These are phyloP conservation scores for Tenebrio molitor DNA, from an alignment of 1,140 invertebrate genomes.

Conservation along the genomic window DNA sequence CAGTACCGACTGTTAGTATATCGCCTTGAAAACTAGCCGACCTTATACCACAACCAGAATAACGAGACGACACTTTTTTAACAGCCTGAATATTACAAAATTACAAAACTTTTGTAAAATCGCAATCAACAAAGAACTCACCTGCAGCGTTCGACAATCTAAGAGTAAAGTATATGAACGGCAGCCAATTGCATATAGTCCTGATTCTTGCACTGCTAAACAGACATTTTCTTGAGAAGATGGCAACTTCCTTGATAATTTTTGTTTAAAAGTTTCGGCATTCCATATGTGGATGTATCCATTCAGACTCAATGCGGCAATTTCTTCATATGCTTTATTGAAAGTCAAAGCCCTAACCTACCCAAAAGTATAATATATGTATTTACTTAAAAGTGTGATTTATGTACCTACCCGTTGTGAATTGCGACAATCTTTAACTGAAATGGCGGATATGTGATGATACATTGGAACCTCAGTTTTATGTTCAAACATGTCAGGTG, in stretches of 20 bases:
- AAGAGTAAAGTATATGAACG: constrained; percentile 92
- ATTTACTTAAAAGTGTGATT: too few species aligned
- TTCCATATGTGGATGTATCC: constrained; percentile 95
- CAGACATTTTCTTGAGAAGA: constrained; percentile 95
- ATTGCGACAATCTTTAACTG: constrained; percentile 81
- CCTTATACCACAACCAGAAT: constrained; percentile 88
- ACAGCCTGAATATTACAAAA: constrained; percentile 66
- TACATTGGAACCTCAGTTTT: constrained; percentile 70
- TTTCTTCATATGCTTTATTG: constrained; percentile 87
- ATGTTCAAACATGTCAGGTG: constrained; percentile 66
- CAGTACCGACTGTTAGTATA: constrained; percentile 93
- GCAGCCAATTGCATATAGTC: constrained; percentile 93
- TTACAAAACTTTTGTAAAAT: constrained; percentile 5
- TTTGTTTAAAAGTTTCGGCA: constrained; percentile 88
- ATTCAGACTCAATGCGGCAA: constrained; percentile 93
- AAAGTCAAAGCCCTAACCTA: constrained; percentile 91
- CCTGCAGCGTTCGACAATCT: constrained; percentile 88
- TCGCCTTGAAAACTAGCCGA: constrained; percentile 92
- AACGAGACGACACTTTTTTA: constrained; percentile 79
- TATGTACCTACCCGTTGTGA: constrained; percentile 67
- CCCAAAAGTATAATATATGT: too few species aligned
- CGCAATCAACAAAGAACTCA: constrained; percentile 54
- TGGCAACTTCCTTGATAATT: constrained; percentile 87
- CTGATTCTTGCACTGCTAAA: constrained; percentile 86
- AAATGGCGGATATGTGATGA: constrained; percentile 77